These are phyloP conservation scores for Muscicapa comitata DNA, from an alignment of 2,797 vertebrate species.

Conservation along the genomic window DNA sequence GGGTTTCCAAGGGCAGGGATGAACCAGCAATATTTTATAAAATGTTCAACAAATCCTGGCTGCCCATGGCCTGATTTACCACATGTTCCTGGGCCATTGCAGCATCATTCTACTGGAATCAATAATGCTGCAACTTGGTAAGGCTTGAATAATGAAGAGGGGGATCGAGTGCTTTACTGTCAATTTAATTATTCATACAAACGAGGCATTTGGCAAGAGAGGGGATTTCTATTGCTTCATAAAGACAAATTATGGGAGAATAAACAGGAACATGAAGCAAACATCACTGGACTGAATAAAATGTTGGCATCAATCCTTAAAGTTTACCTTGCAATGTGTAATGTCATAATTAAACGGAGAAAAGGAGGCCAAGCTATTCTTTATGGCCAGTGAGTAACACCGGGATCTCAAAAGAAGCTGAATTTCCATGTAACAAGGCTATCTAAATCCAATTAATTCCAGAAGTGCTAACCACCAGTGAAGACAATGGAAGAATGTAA, in stretches of 20 bases:
- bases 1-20: background rate
- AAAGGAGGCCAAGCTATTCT: background rate
- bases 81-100: background rate
- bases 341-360: background rate
- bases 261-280: slow-evolving; percentile 19
- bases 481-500: background rate
- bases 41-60: background rate
- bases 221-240: slow-evolving; percentile 24
- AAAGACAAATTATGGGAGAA: slow-evolving; percentile 44
- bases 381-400: background rate
- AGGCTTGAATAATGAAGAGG: slow-evolving; percentile 38
- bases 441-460: background rate
- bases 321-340: slow-evolving; percentile 34
- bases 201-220: slow-evolving; percentile 34
- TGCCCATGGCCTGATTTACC: background rate
- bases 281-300: slow-evolving; percentile 13
- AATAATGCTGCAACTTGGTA: slow-evolving; percentile 2
- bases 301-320: slow-evolving; percentile 5
- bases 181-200: slow-evolving; percentile 50
- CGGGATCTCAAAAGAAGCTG: background rate
- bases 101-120: slow-evolving; percentile 9
- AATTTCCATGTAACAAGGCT: background rate
- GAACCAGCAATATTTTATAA: background rate
- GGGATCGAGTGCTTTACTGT: background rate
- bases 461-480: background rate